Evolutionary conservation across 2,888 invertebrate genomes (phyloP).

Genomic region (Maniola hyperantus): DNA sequence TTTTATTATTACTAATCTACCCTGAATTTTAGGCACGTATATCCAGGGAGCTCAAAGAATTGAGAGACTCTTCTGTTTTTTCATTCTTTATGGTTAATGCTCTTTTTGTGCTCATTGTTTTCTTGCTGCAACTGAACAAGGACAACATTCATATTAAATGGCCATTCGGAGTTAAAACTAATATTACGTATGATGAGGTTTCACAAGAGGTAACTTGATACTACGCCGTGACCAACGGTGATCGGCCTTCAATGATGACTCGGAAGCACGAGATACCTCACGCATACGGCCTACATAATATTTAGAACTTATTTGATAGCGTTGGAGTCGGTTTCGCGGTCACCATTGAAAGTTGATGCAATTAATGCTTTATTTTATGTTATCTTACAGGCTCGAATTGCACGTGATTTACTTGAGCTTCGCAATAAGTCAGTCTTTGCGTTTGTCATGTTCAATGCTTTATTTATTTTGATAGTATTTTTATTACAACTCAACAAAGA

Average conservation of each 20-base stretch:
- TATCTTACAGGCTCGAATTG: slow-evolving; percentile 91
- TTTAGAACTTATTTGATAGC: neutral
- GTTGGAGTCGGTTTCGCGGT: slow-evolving; percentile 64
- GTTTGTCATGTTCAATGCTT: slow-evolving; percentile 99
- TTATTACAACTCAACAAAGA: slow-evolving; percentile 99
- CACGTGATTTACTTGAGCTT: slow-evolving; percentile 95
- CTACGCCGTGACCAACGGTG: slow-evolving; percentile 64
- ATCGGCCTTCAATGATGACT: slow-evolving; percentile 80
- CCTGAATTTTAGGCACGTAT: slow-evolving; percentile 92
- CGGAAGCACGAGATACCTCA: slow-evolving; percentile 47
- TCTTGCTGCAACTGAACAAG: slow-evolving; percentile 99
- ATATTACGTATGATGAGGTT: slow-evolving; percentile 94
- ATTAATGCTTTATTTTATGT: slow-evolving; percentile 72
- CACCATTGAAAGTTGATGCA: slow-evolving; percentile 82
- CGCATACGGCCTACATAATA: slow-evolving; percentile 7
- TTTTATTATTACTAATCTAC: slow-evolving; percentile 48
- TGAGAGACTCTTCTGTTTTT: slow-evolving; percentile 97
- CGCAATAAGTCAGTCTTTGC: slow-evolving; percentile 98
- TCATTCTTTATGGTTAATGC: slow-evolving; percentile 99
- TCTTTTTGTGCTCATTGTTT: slow-evolving; percentile 98
- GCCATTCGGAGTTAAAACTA: slow-evolving; percentile 97
- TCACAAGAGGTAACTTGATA: slow-evolving; percentile 93
- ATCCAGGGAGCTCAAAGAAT: slow-evolving; percentile 94
- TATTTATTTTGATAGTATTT: slow-evolving; percentile 99
- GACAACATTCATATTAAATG: slow-evolving; percentile 97